Evolutionary conservation across 2,888 invertebrate genomes (phyloP), one percentile per base, ranked within the genome.

Genomic region (Rotaria macrura): DNA sequence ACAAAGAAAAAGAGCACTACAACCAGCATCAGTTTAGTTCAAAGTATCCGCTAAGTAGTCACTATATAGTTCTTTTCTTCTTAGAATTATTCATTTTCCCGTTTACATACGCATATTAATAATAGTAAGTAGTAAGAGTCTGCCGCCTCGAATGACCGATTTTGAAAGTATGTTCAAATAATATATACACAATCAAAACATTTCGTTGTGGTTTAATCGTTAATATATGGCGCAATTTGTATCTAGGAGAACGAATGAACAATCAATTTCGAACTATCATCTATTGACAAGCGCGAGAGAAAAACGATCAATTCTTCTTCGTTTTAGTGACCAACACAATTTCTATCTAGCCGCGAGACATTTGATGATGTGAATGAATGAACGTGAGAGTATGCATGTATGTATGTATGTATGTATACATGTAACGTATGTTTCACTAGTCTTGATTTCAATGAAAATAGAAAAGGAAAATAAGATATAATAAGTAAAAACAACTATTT

Each of bases 171-270:
- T 23, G 52, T 52, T 23, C 52, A 52, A 52, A 65, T 20, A 34
- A 65, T 25, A 34, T n/a, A n/a, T 38, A 17, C 20, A 65, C 65
- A 34, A 65, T 29, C 20, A 65, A 65, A 65, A 29, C 65, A 7
- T 34, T 65, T 34, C 65, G 20, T 7, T 34, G 34, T 65, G 29
- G 65, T 65, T 20, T 65, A 65, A 65, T 65, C 34, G 65, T 14
- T 65, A 34, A 65, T 65, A 65, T 65, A 65, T 65, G 65, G 65
- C 65, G 65, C 65, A 65, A 65, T 65, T 65, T 65, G 65, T 65
- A 65, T 34, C 17, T 20, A 34, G 34, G 12, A 65, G 65, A 65
- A 20, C 14, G 29, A 65, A 34, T 34, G 65, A 65, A 65, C 65
- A 65, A 65, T 65, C 65, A 65, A 65, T 65, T 65, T 65, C 65